Evolutionary conservation across 2,113 vertebrate species (phyloP).

Genomic region (Silurus asotus): DNA sequence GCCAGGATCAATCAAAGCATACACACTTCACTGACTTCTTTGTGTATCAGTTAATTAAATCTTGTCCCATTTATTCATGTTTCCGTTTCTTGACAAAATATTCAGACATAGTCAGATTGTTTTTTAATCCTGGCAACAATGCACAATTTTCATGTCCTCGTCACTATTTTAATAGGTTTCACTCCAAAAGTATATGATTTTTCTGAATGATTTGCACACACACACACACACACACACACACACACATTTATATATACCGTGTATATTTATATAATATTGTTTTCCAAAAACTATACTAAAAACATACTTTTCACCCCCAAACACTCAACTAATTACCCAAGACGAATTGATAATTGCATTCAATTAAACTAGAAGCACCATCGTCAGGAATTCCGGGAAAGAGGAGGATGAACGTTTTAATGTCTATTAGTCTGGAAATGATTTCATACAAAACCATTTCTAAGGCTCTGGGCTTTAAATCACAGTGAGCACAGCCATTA

Average conservation of each 20-base stretch:
- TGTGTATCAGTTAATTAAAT: constrained; percentile 23
- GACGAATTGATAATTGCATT: not conserved
- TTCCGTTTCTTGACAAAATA: not conserved
- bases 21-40: constrained; percentile 4
- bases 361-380: not conserved
- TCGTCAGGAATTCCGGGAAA: not conserved
- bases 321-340: not conserved
- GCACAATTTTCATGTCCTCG: not conserved
- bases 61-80: not conserved
- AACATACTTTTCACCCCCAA: not conserved
- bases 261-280: too few relatives aligned
- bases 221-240: too few relatives aligned
- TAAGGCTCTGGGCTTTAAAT: not conserved
- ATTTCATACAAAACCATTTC: not conserved
- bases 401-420: not conserved
- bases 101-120: not conserved
- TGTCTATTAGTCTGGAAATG: not conserved
- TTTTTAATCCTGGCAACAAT: not conserved
- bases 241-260: too few relatives aligned
- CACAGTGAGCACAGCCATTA: not conserved
- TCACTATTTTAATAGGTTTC: not conserved
- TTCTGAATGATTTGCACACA: not conserved
- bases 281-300: not conserved
- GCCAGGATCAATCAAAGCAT: constrained; percentile 3
- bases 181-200: not conserved